Base-by-base conservation (phyloP, 2,797 vertebrate species). In the Coccyzus lansbergi region DNA sequence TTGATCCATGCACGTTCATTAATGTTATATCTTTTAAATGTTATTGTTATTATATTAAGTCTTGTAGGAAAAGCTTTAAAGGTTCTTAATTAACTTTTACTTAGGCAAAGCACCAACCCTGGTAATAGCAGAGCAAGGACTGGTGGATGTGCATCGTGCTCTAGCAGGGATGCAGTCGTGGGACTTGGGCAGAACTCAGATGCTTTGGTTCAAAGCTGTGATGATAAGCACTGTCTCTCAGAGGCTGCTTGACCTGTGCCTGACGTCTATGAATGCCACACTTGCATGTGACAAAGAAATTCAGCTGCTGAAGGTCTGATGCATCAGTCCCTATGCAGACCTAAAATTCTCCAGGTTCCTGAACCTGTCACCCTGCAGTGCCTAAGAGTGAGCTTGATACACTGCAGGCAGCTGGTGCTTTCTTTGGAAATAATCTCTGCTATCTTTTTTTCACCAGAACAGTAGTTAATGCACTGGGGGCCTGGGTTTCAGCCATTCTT, bases 21-120 rank as follows among this genome's bases (percentile, higher is more conserved):
- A 74, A 81, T 36, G 68, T 71, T 83, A 49, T 69, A 21, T 58
- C 40, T 90, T 91, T 78, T 28, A 91, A 86, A 75, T 91, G 64
- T 63, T 84, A 63, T 68, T 80, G 44, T 81, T 85, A 72, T 59
- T 88, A 15, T 60, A 83, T 68, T 83, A 90, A 82, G 53, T 58
- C 69, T 65, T 76, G 70, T 69, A 53, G 14, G 55, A 91, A 62
- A 26, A 69, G 26, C 59, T 91, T 92, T 78, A 89, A 65, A 59
- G 6, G 44, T 55, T 83, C 70, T 90, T 91, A 63, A 72, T 67
- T 78, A 70, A 59, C 52, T 79, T 71, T 76, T 86, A 69, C 60
- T 67, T 58, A 56, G 46, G 63, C 44, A 76, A 63, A 90, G 52
- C 58, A 75, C 42, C 42, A 67, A 64, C 67, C 28, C 5, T 1